Evolutionary conservation across 1,140 invertebrate genomes (phyloP), one percentile per base, ranked within the genome.

Genomic region (Hydropsyche tenuis): DNA sequence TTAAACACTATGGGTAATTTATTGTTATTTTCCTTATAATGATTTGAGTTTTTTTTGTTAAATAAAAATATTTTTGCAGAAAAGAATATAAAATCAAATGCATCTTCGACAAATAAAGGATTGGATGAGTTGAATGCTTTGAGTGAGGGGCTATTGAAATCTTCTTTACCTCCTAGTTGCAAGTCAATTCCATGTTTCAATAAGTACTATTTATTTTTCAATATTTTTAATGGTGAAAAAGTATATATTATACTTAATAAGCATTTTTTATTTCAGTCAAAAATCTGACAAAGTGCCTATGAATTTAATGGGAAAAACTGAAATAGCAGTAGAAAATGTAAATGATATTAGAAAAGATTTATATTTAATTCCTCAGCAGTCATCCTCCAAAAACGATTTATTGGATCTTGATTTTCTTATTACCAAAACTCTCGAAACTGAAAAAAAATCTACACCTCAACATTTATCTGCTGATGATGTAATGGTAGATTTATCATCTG

Each of bases 111-210:
- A 51, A 81, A 84, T 62, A 86, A 88, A 86, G 89, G 90, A 74
- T 75, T 95, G 77, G 90, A 92, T 79, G 92, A 93, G 77, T 82
- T 95, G 45, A 91, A 94, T 79, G 87, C 89, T 30, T 84, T 95
- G 22, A 89, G 92, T 20, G 88, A 93, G 81, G 85, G 88, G 77
- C 82, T 94, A 23, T 82, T 94, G 43, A 92, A 93, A 81, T 87
- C 92, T 83, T 91, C 88, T 77, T 82, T 93, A 77, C 88, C 89
- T 22, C 79, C 85, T 7, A 83, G 85, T 75, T 79, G 78, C 0
- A 82, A 81, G 79, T 74, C 80, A 25, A 69, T 81, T 48, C 82
- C 82, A 27, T 80, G 80, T 71, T 83, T 87, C 69, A 87, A 81
- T 79, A 80, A 81, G 79, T 84, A 78, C 72, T 60, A 27, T 37